phyloP scores from a whole-genome alignment of 2,888 invertebrate species.

The Tetropium fuscum region DNA sequence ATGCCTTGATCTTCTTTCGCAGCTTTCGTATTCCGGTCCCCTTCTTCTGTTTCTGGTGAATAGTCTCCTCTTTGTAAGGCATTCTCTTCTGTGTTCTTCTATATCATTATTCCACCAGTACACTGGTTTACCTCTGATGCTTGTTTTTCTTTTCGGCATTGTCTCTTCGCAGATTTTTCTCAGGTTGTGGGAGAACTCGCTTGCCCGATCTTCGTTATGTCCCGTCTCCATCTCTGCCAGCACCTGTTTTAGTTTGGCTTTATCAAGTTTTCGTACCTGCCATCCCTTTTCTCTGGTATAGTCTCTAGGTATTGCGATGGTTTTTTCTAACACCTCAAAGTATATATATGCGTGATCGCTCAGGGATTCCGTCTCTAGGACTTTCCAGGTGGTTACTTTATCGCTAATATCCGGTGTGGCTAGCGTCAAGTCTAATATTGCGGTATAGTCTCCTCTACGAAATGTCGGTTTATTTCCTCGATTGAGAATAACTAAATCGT shows the following conservation, averaged over 20 bases:
- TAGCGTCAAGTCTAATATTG: slow-evolving; percentile 39
- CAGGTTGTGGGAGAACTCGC: slow-evolving; percentile 8
- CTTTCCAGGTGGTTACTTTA: slow-evolving; percentile 27
- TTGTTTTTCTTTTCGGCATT: slow-evolving; percentile 23
- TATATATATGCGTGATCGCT: slow-evolving; percentile 40
- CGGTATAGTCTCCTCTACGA: slow-evolving; percentile 30
- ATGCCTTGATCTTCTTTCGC: too few species aligned
- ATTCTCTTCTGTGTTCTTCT: background rate
- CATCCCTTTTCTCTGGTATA: background rate
- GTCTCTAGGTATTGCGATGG: background rate
- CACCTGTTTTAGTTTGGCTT: slow-evolving; percentile 11
- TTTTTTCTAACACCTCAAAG: slow-evolving; percentile 24
- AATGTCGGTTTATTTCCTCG: slow-evolving; percentile 28
- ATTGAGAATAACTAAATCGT: slow-evolving; percentile 20
- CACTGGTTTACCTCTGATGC: background rate
- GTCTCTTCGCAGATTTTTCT: slow-evolving; percentile 17
- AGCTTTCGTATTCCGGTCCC: too few species aligned
- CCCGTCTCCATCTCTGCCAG: background rate
- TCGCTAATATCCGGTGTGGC: slow-evolving; percentile 17
- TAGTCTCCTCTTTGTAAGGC: background rate
- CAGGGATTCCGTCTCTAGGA: slow-evolving; percentile 31
- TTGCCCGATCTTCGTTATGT: too few species aligned
- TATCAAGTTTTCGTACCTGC: slow-evolving; percentile 27
- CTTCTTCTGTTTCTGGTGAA: background rate
- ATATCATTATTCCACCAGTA: slow-evolving; percentile 36